Evolutionary conservation across 2,113 vertebrate species (phyloP).

Genomic region (Hippocampus barbouri): DNA sequence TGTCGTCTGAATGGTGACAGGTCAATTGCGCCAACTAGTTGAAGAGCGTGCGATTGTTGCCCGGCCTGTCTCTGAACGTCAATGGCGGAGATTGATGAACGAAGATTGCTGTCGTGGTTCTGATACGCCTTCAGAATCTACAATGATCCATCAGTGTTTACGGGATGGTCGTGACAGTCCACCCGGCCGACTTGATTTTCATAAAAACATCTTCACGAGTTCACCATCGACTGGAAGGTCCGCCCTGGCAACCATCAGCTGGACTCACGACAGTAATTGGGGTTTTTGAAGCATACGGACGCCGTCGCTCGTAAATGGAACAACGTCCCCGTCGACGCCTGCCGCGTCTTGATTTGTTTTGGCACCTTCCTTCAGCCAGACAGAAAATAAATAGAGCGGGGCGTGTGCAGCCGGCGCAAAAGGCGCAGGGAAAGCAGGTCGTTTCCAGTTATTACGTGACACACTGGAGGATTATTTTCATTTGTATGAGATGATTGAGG

Average conservation of each 20-base stretch:
- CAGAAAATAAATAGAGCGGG: slow-evolving; percentile 18
- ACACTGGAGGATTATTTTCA: not conserved
- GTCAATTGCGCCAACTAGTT: not conserved
- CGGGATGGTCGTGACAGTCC: slow-evolving; percentile 9
- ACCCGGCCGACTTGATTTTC: slow-evolving; percentile 24
- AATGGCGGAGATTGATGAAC: not conserved
- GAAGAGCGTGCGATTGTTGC: not conserved
- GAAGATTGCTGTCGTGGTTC: not conserved
- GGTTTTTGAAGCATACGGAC: slow-evolving; percentile 35
- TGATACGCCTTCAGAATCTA: not conserved
- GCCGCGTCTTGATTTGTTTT: slow-evolving; percentile 45
- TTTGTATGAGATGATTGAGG: not conserved
- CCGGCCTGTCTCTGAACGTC: not conserved
- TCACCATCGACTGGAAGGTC: slow-evolving; percentile 14
- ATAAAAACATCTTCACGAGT: slow-evolving; percentile 25
- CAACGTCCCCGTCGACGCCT: slow-evolving; percentile 11
- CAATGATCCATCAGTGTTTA: not conserved
- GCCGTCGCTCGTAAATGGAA: slow-evolving; percentile 24
- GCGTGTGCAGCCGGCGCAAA: not conserved
- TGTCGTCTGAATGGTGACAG: not conserved
- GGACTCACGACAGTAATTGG: slow-evolving; percentile 38
- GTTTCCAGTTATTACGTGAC: not conserved
- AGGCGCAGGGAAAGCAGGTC: not conserved
- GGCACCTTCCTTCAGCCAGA: slow-evolving; percentile 32
- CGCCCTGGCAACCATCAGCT: slow-evolving; percentile 16